Evolutionary conservation across 2,888 invertebrate genomes (phyloP).

Genomic region (Eubasilissa splendida): DNA sequence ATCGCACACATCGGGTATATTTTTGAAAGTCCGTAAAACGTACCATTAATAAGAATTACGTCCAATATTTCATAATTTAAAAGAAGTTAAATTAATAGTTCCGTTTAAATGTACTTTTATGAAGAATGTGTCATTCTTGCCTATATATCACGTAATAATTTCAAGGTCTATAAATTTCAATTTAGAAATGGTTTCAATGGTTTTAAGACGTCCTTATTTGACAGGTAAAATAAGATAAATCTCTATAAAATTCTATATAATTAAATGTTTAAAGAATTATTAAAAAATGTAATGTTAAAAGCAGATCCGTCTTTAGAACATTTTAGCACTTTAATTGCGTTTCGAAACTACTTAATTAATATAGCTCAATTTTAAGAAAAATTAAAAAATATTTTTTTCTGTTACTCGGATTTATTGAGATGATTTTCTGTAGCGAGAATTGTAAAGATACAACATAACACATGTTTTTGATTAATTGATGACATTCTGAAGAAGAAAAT

Average conservation of each 20-base stretch:
- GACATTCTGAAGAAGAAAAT: too few relatives aligned
- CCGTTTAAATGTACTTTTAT: conserved; percentile 9
- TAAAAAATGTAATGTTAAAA: too few relatives aligned
- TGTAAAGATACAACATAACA: too few relatives aligned
- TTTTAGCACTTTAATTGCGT: too few relatives aligned
- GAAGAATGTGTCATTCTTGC: neutral
- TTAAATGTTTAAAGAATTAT: neutral
- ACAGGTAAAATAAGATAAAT: conserved; percentile 17
- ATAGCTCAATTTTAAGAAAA: too few relatives aligned
- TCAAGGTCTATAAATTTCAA: conserved; percentile 26
- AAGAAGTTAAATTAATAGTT: conserved; percentile 15
- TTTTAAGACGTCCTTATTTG: conserved; percentile 1
- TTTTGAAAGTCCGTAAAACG: neutral
- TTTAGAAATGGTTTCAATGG: conserved; percentile 3
- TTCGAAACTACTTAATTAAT: too few relatives aligned
- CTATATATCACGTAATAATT: conserved; percentile 2
- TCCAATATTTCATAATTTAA: conserved; percentile 15
- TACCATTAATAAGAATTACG: neutral
- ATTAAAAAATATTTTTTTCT: too few relatives aligned
- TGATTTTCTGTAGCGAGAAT: too few relatives aligned
- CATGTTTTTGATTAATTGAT: too few relatives aligned
- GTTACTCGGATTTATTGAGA: too few relatives aligned
- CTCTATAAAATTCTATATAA: neutral
- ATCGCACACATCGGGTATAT: too few relatives aligned
- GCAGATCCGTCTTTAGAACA: too few relatives aligned